Base-by-base conservation (phyloP, 2,113 vertebrate species). In the Gopherus flavomarginatus region DNA sequence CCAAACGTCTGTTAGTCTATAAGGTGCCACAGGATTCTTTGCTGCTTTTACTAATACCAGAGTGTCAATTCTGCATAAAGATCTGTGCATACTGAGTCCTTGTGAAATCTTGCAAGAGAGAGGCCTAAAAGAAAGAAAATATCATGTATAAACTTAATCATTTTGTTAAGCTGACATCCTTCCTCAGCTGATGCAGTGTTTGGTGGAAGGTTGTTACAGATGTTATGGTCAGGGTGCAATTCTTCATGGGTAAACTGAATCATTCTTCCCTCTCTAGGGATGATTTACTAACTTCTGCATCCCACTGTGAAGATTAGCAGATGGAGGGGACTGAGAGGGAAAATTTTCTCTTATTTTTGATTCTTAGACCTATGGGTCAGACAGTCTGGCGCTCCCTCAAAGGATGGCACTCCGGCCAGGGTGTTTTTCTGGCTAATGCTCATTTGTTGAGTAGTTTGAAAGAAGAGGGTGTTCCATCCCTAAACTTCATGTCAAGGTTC, bases 271-370 rank as follows among this genome's bases (percentile, higher is more conserved):
- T 97, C 96, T 92, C 94, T 81, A 94, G 96, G 96, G 97, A 80
- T 49, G 91, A 57, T 50, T 83, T 92, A 97, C 95, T 97, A 96
- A 97, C 96, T 95, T 95, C 78, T 97, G 83, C 89, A 97, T 97
- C 96, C 97, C 94, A 92, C 85, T 75, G 87, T 57, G 93, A 97
- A 95, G 95, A 86, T 29, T 82, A 27, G 89, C 78, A 95, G 93
- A 52, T 1, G 88, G 52, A 90, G 92, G 69, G 92, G 42, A 72
- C 59, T 35, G 19, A n/a, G 83, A 54, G 90, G 81, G 78, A 86
- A 80, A 19, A 75, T 4, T 69, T 69, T 65, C 31, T 69, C 62
- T 17, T 9, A 83, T 93, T 88, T 52, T 84, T 95, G 87, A 75
- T 92, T 92, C 31, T 85, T 81, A 79, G 42, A n/a, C 16, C 65